phyloP scores from a whole-genome alignment of 2,888 invertebrate genomes.

The Tetheella fluctuosa region DNA sequence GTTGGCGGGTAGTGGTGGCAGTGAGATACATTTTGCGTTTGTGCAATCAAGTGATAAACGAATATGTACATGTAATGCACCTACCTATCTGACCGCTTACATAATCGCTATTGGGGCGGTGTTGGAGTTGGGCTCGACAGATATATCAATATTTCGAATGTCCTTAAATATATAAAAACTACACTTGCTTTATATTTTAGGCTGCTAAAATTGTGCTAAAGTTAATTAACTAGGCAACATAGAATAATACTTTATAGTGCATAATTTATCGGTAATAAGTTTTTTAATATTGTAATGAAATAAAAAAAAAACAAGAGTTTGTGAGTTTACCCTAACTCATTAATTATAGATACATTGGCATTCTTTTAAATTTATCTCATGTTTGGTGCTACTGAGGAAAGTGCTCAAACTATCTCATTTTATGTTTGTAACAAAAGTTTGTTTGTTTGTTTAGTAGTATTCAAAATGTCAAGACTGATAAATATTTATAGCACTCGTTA shows the following conservation, averaged over 20 bases:
- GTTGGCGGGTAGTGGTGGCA: too few species aligned
- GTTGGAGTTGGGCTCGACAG: not conserved
- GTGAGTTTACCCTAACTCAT: too few species aligned
- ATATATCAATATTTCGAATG: not conserved
- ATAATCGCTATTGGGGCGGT: too few species aligned
- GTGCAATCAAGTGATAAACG: too few species aligned
- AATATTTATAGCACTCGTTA: constrained; percentile 10
- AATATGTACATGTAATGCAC: too few species aligned
- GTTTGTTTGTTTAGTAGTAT: constrained; percentile 3
- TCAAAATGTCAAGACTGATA: constrained; percentile 1
- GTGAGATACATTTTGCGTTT: too few species aligned
- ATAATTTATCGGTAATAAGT: not conserved
- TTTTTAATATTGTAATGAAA: not conserved
- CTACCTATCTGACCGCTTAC: too few species aligned
- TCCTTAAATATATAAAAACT: not conserved
- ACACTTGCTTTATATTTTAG: not conserved
- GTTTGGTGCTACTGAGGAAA: not conserved
- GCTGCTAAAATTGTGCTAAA: not conserved
- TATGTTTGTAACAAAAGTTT: not conserved
- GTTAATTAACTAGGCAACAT: not conserved
- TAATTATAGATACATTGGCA: not conserved
- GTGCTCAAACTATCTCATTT: not conserved
- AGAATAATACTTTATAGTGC: not conserved
- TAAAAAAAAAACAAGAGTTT: not conserved
- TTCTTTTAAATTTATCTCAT: not conserved